Percentiles rank a stretch among this genome's conserved stretches.
phyloP scores from a whole-genome alignment of 2,888 invertebrate species.

The Dryobotodes eremita region DNA sequence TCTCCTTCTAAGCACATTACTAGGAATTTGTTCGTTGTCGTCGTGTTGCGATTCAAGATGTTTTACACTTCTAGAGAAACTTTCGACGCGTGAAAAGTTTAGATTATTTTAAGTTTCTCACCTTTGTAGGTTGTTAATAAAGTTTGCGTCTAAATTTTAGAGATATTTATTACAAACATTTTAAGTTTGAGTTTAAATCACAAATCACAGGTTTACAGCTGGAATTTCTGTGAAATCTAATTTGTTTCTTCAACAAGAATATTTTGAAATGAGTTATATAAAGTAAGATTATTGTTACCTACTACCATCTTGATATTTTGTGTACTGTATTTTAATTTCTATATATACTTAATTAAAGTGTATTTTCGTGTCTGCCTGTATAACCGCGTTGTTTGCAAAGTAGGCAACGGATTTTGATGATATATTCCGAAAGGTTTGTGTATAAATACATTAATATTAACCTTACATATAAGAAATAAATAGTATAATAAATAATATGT shows the following conservation, averaged over 20 bases:
- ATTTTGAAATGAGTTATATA: too few species aligned
- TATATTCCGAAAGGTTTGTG: too few species aligned
- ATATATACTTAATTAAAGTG: neutral
- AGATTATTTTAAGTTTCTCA: slow-evolving; percentile 16
- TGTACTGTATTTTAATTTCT: neutral
- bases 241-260: slow-evolving; percentile 6
- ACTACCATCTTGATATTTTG: neutral
- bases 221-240: slow-evolving; percentile 5
- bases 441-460: neutral
- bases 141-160: slow-evolving; percentile 22
- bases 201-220: neutral
- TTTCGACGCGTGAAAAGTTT: slow-evolving; percentile 29
- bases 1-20: slow-evolving; percentile 58
- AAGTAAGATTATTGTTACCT: neutral
- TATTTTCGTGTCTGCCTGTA: neutral
- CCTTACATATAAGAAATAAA: neutral
- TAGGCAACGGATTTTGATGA: neutral
- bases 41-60: slow-evolving; percentile 3
- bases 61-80: slow-evolving; percentile 13
- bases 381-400: neutral
- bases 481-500: too few species aligned
- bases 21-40: slow-evolving; percentile 29
- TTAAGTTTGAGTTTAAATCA: slow-evolving; percentile 6
- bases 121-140: slow-evolving; percentile 9
- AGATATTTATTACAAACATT: slow-evolving; percentile 36